These are phyloP conservation scores for Orussus abietinus DNA, from an alignment of 1,140 invertebrate species.

Conservation along the genomic window DNA sequence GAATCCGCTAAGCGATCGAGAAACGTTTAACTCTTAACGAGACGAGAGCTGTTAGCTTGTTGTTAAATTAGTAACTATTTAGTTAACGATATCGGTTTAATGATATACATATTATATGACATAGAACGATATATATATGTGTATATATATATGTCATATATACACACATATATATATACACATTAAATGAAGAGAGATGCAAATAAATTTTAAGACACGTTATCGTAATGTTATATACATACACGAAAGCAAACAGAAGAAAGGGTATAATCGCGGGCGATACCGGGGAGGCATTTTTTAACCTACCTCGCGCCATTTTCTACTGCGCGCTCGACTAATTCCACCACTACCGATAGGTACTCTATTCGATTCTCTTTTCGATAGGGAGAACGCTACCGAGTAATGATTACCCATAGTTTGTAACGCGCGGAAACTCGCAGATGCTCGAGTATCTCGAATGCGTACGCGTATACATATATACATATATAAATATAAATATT, in stretches of 20 bases:
- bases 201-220: conserved; percentile 47
- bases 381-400: too few species aligned
- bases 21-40: conserved; percentile 20
- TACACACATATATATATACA: neutral
- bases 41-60: conserved; percentile 22
- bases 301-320: too few species aligned
- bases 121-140: conserved; percentile 21
- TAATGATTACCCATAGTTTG: too few species aligned
- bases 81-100: conserved; percentile 23
- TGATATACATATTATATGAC: conserved; percentile 14
- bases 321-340: too few species aligned
- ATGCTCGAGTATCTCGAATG: too few species aligned
- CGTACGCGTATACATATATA: too few species aligned
- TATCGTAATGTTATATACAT: conserved; percentile 36
- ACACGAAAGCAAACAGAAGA: too few species aligned
- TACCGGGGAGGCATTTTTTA: conserved; percentile 1
- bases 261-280: conserved; percentile 17
- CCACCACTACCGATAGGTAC: too few species aligned
- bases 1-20: too few species aligned
- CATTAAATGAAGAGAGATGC: neutral
- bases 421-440: too few species aligned
- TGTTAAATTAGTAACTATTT: conserved; percentile 19
- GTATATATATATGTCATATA: neutral
- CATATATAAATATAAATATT: too few species aligned
- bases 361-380: too few species aligned